Conservation (phyloP, 2,888 invertebrate species). For the Leistus spinibarbis region DNA sequence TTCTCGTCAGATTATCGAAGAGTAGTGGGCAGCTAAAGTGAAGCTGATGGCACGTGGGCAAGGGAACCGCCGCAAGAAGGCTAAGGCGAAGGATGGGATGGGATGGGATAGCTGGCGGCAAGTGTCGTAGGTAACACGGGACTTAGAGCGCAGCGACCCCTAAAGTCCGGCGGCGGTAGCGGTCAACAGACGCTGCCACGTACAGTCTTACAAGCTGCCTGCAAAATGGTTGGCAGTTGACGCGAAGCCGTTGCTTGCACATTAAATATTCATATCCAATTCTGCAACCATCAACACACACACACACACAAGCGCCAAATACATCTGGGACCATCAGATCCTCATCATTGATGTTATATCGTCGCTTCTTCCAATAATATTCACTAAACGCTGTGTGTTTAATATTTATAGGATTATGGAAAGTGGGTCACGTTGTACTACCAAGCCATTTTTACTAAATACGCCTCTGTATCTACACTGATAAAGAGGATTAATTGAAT, state of each 20-base stretch:
- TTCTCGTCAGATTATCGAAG: background rate
- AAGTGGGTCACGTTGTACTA: no score
- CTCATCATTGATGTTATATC: background rate
- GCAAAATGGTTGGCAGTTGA: background rate
- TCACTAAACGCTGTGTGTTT: constrained; percentile 12
- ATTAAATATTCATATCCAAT: constrained; percentile 34
- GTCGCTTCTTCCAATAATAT: constrained; percentile 2
- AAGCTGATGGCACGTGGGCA: background rate
- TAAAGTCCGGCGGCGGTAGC: constrained; percentile 9
- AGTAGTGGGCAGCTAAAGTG: constrained; percentile 9
- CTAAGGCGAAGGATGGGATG: background rate
- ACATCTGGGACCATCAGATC: background rate
- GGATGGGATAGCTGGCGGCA: background rate
- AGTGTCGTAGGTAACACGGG: constrained; percentile 30
- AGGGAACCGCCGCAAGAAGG: background rate
- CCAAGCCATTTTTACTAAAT: no score
- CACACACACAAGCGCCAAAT: background rate
- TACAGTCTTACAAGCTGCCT: background rate
- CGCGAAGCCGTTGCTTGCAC: background rate
- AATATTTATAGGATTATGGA: no score
- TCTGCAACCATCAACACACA: constrained; percentile 24
- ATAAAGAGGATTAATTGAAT: no score
- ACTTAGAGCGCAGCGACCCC: constrained; percentile 4
- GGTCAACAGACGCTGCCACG: background rate
- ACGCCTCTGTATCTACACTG: no score